Evolutionary conservation across 2,797 vertebrate species (phyloP), one percentile per base, ranked within the genome.

Genomic region (Catamblyrhynchus diadema): DNA sequence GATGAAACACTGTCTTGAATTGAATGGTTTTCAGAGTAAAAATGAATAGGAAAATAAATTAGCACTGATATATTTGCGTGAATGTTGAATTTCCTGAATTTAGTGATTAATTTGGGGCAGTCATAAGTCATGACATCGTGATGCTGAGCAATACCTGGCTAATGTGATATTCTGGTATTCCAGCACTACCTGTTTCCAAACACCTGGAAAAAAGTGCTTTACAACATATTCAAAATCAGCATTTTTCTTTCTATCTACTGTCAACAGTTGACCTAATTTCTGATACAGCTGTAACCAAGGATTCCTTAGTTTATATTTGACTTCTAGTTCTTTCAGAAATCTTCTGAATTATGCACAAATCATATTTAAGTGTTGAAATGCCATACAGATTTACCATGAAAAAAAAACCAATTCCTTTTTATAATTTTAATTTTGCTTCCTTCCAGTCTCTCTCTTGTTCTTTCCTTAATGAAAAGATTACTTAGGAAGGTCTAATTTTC

Each of bases 21-120:
- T 96, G 69, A 80, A 84, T 0, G 5, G 27, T 71, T 95, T 84
- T 83, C 44, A 47, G 37, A 95, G 66, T 80, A 87, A 45, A 86
- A 90, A 91, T 37, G 12, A 86, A n/a, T 15, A 87, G 19, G 54
- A 39, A 89, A 94, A 93, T 84, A 89, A 93, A 91, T 78, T 71
- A 90, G 35, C n/a, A 82, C 30, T 77, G 66, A 79, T 28, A 13
- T 27, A 45, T 65, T 66, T 64, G 32, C 41, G 15, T 45, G 53
- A 83, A 67, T 71, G 57, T 10, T 81, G 39, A 81, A 74, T 81
- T 87, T 92, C 30, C 25, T 87, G 45, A 90, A 81, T 79, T 61
- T 22, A 51, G 10, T 75, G 42, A 69, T 71, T 67, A 54, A 79
- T 87, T 88, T 67, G 23, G 2, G 6, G 23, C 2, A 4, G 45